Conservation (phyloP, 2,797 vertebrate genomes). For the Hirundo rustica region DNA sequence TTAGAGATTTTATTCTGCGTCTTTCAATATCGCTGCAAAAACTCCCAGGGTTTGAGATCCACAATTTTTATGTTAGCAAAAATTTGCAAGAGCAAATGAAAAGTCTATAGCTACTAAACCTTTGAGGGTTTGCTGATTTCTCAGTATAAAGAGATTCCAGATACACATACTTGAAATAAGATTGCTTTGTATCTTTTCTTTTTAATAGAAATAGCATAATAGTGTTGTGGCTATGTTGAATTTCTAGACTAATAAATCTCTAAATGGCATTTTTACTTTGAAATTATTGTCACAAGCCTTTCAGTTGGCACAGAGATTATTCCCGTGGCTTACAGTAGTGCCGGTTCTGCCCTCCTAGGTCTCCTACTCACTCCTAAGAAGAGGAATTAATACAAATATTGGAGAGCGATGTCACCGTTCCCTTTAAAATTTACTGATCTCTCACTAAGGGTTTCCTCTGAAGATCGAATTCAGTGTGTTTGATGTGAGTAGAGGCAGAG, state of each 20-base stretch:
- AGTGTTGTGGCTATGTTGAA: not conserved
- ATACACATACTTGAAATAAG: not conserved
- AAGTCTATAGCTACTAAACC: not conserved
- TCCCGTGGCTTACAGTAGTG: not conserved
- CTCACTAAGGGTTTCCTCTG: not conserved
- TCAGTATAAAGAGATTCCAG: not conserved
- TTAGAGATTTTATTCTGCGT: not conserved
- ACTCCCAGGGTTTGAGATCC: not conserved
- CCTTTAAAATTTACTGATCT: not conserved
- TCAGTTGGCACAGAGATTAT: not conserved
- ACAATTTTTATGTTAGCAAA: not conserved
- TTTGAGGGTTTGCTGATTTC: not conserved
- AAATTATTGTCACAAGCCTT: not conserved
- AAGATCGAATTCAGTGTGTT: not conserved
- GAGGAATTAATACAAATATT: not conserved
- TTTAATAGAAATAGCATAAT: not conserved
- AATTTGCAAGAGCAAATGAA: not conserved
- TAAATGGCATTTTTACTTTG: conserved; percentile 4
- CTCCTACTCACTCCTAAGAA: not conserved
- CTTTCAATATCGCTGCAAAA: not conserved
- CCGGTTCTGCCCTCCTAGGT: not conserved
- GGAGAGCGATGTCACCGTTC: not conserved
- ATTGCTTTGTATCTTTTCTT: not conserved
- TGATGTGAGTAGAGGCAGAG: not conserved
- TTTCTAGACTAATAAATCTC: conserved; percentile 6